phyloP scores from a whole-genome alignment of 2,113 vertebrate species.

The Petromus typicus region DNA sequence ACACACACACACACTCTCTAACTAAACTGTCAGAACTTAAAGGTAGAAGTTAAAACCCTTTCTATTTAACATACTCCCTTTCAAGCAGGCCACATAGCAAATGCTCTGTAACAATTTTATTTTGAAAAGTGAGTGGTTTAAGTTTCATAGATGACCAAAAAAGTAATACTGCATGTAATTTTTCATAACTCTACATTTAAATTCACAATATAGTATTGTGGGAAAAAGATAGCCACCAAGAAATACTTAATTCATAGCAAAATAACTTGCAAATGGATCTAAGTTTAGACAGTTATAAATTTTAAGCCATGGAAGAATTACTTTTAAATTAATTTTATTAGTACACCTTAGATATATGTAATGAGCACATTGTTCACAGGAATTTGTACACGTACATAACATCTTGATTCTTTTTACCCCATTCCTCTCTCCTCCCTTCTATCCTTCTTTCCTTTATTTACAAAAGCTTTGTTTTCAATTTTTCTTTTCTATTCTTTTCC shows the following conservation, averaged over 20 bases:
- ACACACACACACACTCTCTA: neutral
- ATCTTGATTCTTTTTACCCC: neutral
- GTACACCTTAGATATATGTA: neutral
- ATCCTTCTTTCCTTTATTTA: neutral
- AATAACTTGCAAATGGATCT: constrained; percentile 40
- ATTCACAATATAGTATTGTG: neutral
- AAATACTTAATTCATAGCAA: constrained; percentile 51
- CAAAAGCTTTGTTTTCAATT: neutral
- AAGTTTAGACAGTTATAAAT: neutral
- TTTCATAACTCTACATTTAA: constrained; percentile 44
- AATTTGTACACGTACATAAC: neutral
- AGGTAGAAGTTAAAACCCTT: neutral
- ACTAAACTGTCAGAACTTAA: neutral
- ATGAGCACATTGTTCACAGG: neutral
- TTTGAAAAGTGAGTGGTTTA: neutral
- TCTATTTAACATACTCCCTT: neutral
- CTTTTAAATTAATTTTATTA: neutral
- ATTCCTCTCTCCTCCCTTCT: neutral
- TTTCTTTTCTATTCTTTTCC: neutral
- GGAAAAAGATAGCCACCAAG: neutral
- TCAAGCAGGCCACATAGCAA: neutral
- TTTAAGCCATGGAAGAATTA: constrained; percentile 16
- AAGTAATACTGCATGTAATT: constrained; percentile 12
- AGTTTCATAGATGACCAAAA: neutral
- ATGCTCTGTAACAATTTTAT: constrained; percentile 6